phyloP scores from a whole-genome alignment of 23 tunicate genomes.

The Clavelina lepadiformis region DNA sequence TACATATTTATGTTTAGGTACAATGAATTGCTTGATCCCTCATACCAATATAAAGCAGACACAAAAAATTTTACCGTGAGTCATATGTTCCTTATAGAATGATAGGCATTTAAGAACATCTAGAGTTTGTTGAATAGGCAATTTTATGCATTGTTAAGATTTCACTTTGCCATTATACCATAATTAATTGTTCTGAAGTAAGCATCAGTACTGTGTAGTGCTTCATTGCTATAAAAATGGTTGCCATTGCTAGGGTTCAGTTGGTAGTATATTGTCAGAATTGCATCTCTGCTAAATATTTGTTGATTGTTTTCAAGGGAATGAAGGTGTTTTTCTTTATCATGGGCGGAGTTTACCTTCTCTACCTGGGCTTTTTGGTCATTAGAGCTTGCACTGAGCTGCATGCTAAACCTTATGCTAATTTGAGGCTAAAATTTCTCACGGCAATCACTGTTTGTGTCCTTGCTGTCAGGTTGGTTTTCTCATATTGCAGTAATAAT shows the following conservation, averaged over 20 bases:
- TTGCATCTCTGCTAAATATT: not conserved
- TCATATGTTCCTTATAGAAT: no score
- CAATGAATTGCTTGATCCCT: constrained; percentile 74
- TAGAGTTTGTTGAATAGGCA: no score
- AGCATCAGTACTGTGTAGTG: no score
- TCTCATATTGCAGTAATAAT: not conserved
- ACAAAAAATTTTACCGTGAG: constrained; percentile 70
- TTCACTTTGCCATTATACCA: no score
- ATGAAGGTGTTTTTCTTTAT: constrained; percentile 81
- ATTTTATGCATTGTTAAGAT: no score
- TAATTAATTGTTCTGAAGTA: no score
- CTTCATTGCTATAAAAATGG: no score
- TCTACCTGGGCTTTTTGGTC: constrained; percentile 68
- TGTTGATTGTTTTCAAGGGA: constrained; percentile 43
- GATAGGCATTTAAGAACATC: no score
- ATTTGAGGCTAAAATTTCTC: constrained; percentile 56
- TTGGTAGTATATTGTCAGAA: not conserved
- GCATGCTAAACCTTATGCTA: constrained; percentile 63
- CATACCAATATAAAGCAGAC: constrained; percentile 72
- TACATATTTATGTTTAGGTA: constrained; percentile 43
- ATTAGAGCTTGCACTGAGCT: constrained; percentile 84
- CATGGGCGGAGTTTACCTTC: constrained; percentile 58
- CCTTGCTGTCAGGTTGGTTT: constrained; percentile 36
- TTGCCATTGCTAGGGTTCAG: no score
- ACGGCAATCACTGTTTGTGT: constrained; percentile 75